Base-by-base conservation (phyloP, 2,797 vertebrate genomes). In the Paratrypauchen microcephalus region DNA sequence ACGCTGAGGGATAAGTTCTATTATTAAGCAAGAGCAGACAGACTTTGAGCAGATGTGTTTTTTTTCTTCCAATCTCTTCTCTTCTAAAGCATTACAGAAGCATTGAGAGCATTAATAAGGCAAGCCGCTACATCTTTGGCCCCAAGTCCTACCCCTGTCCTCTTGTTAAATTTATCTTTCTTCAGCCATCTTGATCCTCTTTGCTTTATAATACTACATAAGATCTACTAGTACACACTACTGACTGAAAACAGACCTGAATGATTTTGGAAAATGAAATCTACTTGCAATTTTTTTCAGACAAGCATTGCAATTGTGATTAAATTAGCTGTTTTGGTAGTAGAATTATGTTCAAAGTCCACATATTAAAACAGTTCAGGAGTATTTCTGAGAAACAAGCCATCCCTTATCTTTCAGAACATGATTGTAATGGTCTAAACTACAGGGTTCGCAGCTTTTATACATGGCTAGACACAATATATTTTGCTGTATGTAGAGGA, bases 31-130 rank as follows among this genome's bases (percentile, higher is more conserved):
- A 41, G 60, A 73, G 76, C 18, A 2, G 30, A n/a, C 11, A 73
- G 73, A 57, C 67, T 47, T 77, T 66, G 79, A 23, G 69, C 65
- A 23, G 52, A 65, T 41, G 39, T 41, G 8, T 41, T 41, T 41
- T 41, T 41, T 41, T 55, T 71, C 28, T 55, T 65, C 66, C 55
- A n/a, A 56, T 68, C 68, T 81, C 66, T 75, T 26, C 72, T 81
- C 81, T 87, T 89, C 72, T 69, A 54, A 87, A 74, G 80, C 76
- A 83, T 91, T 90, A 80, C 72, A 66, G 72, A 54, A 85, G 74
- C 84, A 89, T 79, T 84, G 83, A 78, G 71, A 82, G 79, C 81
- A 89, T 88, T 89, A 85, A 88, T 88, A 88, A 85, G 81, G 75
- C 78, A 69, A 45, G 19, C 73, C 54, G 66, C 82, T 75, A 76